phyloP scores from a whole-genome alignment of 92 coral and sea anemone species.

The Porites evermanni region DNA sequence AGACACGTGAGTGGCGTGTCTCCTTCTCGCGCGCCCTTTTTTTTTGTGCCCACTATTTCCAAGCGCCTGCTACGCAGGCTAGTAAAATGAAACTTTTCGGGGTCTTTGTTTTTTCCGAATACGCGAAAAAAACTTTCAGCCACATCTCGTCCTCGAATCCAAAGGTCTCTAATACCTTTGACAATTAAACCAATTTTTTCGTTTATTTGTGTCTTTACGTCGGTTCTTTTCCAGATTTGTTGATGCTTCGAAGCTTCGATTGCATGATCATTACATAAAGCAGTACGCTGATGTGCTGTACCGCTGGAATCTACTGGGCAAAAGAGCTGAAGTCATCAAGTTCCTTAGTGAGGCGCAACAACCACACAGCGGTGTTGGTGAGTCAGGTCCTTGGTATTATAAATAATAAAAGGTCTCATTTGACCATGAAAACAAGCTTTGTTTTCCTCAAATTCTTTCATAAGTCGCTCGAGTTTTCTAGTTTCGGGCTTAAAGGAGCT shows the following conservation, averaged over 20 bases:
- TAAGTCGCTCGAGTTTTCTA: neutral
- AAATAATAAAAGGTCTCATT: too few relatives aligned
- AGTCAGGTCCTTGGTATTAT: neutral
- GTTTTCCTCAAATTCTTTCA: neutral
- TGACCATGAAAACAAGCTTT: neutral
- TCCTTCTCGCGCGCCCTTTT: too few relatives aligned
- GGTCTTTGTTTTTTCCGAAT: too few relatives aligned
- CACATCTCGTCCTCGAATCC: too few relatives aligned
- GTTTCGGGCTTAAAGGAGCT: neutral
- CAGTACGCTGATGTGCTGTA: slow-evolving; percentile 94
- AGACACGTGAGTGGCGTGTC: too few relatives aligned
- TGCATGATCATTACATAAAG: slow-evolving; percentile 89
- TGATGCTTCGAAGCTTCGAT: slow-evolving; percentile 65
- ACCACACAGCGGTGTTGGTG: slow-evolving; percentile 77
- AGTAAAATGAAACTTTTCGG: too few relatives aligned
- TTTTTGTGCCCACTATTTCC: too few relatives aligned
- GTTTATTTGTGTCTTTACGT: neutral
- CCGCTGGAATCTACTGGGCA: slow-evolving; percentile 90
- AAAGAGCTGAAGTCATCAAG: slow-evolving; percentile 89
- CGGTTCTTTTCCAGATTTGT: slow-evolving; percentile 67
- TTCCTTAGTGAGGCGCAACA: slow-evolving; percentile 78
- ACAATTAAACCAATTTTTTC: neutral
- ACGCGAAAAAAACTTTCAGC: too few relatives aligned
- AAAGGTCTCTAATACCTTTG: neutral
- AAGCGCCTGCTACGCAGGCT: too few relatives aligned